These are phyloP conservation scores for Laodelphax striatellus DNA, from an alignment of 1,140 invertebrate species.

Conservation along the genomic window DNA sequence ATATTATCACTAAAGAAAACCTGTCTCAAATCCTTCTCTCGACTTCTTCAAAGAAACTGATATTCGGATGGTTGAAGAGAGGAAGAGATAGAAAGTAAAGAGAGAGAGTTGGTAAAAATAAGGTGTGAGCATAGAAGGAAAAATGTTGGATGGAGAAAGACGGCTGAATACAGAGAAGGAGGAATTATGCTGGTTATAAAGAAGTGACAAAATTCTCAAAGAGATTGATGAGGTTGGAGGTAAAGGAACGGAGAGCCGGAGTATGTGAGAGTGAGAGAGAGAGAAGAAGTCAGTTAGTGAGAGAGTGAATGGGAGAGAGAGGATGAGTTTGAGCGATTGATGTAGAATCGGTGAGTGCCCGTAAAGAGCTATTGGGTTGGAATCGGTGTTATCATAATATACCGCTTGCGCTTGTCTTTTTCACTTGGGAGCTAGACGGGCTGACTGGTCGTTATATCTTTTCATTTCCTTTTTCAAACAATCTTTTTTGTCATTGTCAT, in stretches of 20 bases:
- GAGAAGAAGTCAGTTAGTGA: slow-evolving; percentile 1
- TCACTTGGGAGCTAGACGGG: too few species aligned
- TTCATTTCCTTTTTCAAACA: too few species aligned
- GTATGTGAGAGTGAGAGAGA: not conserved
- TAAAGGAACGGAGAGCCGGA: slow-evolving; percentile 1
- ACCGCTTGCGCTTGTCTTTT: too few species aligned
- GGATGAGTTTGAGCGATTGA: slow-evolving; percentile 2
- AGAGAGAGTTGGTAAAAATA: not conserved
- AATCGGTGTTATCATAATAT: too few species aligned
- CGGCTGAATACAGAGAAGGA: not conserved
- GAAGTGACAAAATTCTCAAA: too few species aligned
- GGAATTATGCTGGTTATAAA: not conserved
- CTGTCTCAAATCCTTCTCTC: too few species aligned
- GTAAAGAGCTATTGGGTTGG: not conserved
- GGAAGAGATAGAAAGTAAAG: not conserved
- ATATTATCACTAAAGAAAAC: too few species aligned
- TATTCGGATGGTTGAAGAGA: not conserved
- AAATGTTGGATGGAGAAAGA: slow-evolving; percentile 4
- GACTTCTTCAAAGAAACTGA: not conserved
- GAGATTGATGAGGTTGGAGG: not conserved
- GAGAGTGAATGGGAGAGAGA: not conserved
- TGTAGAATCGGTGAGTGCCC: not conserved
- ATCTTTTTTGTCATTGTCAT: too few species aligned
- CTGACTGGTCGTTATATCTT: too few species aligned
- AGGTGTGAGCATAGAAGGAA: not conserved